Base-by-base conservation (phyloP, 2,113 vertebrate genomes). In the Bostrychus sinensis region DNA sequence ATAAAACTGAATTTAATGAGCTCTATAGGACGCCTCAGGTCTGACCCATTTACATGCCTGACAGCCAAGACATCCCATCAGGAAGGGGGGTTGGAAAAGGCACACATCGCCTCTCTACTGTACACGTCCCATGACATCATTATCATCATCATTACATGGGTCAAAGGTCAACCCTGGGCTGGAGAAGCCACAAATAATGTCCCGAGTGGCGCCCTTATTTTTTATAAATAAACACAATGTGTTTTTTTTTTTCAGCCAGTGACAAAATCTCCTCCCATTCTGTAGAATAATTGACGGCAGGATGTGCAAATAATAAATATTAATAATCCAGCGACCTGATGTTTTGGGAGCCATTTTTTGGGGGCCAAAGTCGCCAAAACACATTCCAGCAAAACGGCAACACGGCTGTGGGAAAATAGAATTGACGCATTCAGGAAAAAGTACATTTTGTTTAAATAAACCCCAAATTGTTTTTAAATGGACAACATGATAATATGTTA, bases 291-390 rank as follows among this genome's bases (percentile, higher is more conserved):
- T 77, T 75, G 72, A 58, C 13, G 56, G 80, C 85, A 89, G 89
- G 89, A 90, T 85, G 87, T 82, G 66, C 66, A 77, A 74, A 74
- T 84, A 64, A 81, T 89, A 89, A 89, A 89, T 90, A 91, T 90
- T 89, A 88, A 90, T 90, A 86, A 87, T 82, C 42, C 37, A 57
- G 26, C 17, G 66, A 63, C 56, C 78, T 30, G 6, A 62, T 88
- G 86, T 86, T 88, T 88, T 87, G 87, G 75, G 77, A 87, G 74
- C 43, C 50, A 4, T 78, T 78, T 75, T 72, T 78, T 70, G 65
- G 61, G 57, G 51, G 37, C 26, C 76, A 67, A 77, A 62, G 42
- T 75, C 77, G 83, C 69, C 85, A 60, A 87, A 86, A 87, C 86
- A 85, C 1, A 48, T 19, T 34, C 38, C 63, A 17, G 43, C 69